These are phyloP conservation scores for Anastrepha obliqua DNA, from an alignment of 1,140 invertebrate species.

Conservation along the genomic window DNA sequence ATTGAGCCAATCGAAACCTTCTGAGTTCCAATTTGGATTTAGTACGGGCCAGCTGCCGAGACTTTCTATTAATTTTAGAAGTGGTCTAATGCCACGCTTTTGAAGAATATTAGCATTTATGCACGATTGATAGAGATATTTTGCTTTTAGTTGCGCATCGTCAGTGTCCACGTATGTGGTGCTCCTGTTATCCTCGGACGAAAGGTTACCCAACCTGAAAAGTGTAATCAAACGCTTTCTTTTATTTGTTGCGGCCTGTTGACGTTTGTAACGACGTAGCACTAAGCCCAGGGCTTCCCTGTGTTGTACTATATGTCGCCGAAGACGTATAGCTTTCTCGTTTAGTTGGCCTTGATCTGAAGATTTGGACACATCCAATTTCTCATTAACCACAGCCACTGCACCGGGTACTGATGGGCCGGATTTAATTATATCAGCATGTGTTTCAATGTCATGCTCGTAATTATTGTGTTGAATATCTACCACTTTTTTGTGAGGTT, in stretches of 20 bases:
- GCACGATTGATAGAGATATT: conserved; percentile 88
- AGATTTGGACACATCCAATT: neutral
- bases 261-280: conserved; percentile 66
- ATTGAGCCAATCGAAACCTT: conserved; percentile 84
- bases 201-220: conserved; percentile 54
- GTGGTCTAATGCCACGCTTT: conserved; percentile 81
- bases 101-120: conserved; percentile 86
- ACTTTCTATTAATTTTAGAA: conserved; percentile 82
- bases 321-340: conserved; percentile 18
- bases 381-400: neutral
- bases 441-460: conserved; percentile 40
- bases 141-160: conserved; percentile 83
- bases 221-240: conserved; percentile 54
- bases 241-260: conserved; percentile 62
- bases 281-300: conserved; percentile 63
- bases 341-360: conserved; percentile 26
- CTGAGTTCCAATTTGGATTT: conserved; percentile 78
- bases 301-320: conserved; percentile 63
- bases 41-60: conserved; percentile 92
- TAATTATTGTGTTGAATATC: conserved; percentile 54
- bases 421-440: conserved; percentile 54
- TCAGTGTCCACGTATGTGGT: conserved; percentile 60
- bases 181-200: neutral
- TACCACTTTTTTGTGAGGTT: conserved; percentile 54
- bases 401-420: neutral